Conservation (phyloP, 1,140 invertebrate genomes). For the Tachypleus tridentatus region DNA sequence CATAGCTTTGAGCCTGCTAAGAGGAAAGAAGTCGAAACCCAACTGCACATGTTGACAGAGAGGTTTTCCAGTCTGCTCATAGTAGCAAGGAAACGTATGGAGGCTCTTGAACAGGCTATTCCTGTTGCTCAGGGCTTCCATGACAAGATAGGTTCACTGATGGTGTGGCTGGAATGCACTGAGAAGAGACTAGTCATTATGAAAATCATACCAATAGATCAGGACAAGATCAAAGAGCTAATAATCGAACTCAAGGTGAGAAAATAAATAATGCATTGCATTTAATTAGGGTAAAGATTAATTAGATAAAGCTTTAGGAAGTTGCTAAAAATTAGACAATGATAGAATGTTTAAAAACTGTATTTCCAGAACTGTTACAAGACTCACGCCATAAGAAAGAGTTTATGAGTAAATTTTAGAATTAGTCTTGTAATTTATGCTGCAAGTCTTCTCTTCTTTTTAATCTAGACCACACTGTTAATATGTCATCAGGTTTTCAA, state of each 20-base stretch:
- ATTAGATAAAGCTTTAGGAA: too few species aligned
- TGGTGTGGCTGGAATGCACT: conserved; percentile 78
- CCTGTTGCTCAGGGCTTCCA: conserved; percentile 60
- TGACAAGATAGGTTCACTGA: conserved; percentile 75
- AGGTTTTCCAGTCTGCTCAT: conserved; percentile 68
- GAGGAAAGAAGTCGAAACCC: conserved; percentile 70
- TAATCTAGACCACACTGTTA: too few species aligned
- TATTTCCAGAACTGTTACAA: too few species aligned
- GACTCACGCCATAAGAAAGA: too few species aligned
- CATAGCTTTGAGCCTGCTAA: conserved; percentile 70
- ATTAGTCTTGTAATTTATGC: too few species aligned
- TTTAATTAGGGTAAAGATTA: background rate
- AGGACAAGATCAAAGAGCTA: conserved; percentile 79
- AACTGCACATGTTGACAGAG: conserved; percentile 71
- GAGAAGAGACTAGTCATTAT: conserved; percentile 78
- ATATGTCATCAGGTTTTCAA: too few species aligned
- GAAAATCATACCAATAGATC: conserved; percentile 81
- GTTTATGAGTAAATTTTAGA: too few species aligned
- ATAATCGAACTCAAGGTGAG: conserved; percentile 63
- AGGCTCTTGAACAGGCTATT: conserved; percentile 77
- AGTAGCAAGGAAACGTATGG: conserved; percentile 68
- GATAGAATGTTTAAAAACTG: too few species aligned
- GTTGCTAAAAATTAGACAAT: too few species aligned
- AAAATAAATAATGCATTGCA: too few species aligned
- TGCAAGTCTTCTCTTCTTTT: too few species aligned